Conservation (phyloP, 2,797 vertebrate species). For the Lagocephalus sceleratus region DNA sequence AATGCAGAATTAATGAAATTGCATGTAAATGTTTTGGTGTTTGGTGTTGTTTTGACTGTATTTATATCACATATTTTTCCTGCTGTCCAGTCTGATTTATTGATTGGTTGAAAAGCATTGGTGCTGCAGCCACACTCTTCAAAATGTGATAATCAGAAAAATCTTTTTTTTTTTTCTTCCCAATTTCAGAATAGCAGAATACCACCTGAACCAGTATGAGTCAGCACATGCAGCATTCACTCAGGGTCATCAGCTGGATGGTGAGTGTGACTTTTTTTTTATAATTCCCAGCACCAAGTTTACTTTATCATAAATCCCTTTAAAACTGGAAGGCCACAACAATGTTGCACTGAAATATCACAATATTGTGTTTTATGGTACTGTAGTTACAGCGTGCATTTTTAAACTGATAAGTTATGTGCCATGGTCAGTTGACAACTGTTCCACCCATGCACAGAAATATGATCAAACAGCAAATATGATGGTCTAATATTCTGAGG, state of each 20-base stretch:
- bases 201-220: constrained; percentile 84
- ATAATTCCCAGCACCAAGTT: constrained; percentile 19
- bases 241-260: constrained; percentile 84
- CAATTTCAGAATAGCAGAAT: constrained; percentile 87
- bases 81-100: no score
- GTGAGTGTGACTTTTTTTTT: constrained; percentile 74
- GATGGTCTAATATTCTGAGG: no score
- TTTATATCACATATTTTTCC: no score
- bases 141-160: neutral
- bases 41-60: neutral
- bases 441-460: no score
- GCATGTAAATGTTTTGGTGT: neutral
- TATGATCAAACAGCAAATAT: no score
- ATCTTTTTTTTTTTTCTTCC: constrained; percentile 10
- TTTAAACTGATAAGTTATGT: no score
- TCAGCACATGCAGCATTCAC: constrained; percentile 85
- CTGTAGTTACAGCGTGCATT: no score
- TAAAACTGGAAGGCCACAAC: no score
- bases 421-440: no score
- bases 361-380: no score
- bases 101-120: neutral
- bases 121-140: constrained; percentile 6
- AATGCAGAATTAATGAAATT: neutral
- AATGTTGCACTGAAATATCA: no score
- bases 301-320: constrained; percentile 12